Evolutionary conservation across 2,113 vertebrate genomes (phyloP).

Genomic region (Actenoides lindsayi): DNA sequence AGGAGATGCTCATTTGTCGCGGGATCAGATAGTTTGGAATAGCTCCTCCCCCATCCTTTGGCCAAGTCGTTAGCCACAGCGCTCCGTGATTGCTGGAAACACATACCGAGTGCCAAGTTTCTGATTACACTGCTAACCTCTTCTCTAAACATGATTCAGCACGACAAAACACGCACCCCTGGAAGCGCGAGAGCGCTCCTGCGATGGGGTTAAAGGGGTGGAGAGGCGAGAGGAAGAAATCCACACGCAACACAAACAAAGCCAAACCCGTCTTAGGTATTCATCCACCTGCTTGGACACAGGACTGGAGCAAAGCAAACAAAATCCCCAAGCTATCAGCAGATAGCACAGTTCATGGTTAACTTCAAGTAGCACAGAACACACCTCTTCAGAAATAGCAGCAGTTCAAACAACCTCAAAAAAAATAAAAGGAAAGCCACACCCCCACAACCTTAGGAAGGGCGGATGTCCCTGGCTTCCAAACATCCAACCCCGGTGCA

Average conservation of each 20-base stretch:
- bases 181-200: neutral
- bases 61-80: neutral
- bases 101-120: neutral
- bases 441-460: neutral
- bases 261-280: conserved; percentile 57
- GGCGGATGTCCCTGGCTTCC: neutral
- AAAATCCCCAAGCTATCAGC: conserved; percentile 34
- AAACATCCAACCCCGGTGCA: neutral
- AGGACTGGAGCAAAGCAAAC: conserved; percentile 57
- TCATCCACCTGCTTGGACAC: conserved; percentile 61
- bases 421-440: neutral
- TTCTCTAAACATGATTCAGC: neutral
- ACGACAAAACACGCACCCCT: neutral
- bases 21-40: neutral
- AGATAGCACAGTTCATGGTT: conserved; percentile 53
- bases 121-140: neutral
- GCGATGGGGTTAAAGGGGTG: neutral
- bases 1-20: neutral
- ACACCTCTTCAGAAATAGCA: conserved; percentile 31
- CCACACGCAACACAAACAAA: conserved; percentile 12
- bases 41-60: neutral
- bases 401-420: conserved; percentile 12
- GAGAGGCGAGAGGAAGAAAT: conserved; percentile 8
- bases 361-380: conserved; percentile 49
- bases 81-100: neutral